Conservation (phyloP, 2,888 invertebrate species). For the Caenorhabditis afra region DNA sequence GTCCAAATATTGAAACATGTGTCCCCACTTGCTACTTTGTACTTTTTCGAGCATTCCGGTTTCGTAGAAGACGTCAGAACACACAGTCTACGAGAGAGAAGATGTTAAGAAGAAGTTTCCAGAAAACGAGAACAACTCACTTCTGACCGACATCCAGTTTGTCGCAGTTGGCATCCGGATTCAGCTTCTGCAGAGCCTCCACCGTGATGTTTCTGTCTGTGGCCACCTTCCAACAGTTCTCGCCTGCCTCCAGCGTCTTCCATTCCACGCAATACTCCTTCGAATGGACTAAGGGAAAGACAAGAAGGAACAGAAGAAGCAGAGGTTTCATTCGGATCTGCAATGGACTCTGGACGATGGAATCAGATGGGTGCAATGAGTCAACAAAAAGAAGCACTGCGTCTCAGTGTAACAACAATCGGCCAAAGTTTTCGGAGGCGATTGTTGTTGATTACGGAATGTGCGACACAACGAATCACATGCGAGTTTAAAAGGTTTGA, state of each 20-base stretch:
- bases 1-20: constrained; percentile 39
- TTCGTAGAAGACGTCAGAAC: constrained; percentile 2
- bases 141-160: constrained; percentile 33
- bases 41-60: constrained; percentile 9
- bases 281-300: not conserved
- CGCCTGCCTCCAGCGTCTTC: constrained; percentile 10
- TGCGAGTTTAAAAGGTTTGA: too few relatives aligned
- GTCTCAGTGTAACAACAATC: too few relatives aligned
- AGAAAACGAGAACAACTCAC: constrained; percentile 27
- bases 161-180: constrained; percentile 17
- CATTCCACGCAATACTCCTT: constrained; percentile 27
- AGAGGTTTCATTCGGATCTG: too few relatives aligned
- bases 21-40: constrained; percentile 21
- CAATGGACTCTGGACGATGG: too few relatives aligned
- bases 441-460: too few relatives aligned
- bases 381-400: not conserved
- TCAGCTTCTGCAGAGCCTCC: constrained; percentile 14
- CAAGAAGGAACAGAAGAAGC: constrained; percentile 2
- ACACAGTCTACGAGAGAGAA: not conserved
- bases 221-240: constrained; percentile 21
- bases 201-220: constrained; percentile 1
- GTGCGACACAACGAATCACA: too few relatives aligned
- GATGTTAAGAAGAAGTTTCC: not conserved
- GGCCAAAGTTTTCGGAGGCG: too few relatives aligned
- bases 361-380: too few relatives aligned